Base-by-base conservation (phyloP, 2,113 vertebrate species). In the Gila orcuttii region DNA sequence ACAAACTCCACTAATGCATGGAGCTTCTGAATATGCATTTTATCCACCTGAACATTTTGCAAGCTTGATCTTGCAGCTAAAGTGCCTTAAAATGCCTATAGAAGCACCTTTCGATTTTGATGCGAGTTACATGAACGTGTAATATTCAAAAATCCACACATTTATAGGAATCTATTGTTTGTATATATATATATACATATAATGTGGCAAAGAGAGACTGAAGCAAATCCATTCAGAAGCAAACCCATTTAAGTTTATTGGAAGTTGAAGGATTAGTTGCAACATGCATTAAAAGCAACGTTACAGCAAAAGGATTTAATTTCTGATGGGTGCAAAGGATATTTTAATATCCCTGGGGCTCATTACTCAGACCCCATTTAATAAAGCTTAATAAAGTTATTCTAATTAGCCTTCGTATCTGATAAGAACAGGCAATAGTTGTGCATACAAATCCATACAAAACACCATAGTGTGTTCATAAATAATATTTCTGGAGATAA, bases 401-500 rank as follows among this genome's bases (percentile, higher is more conserved):
- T 82, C 80, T 36, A 82, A 82, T 82, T 69, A 55, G 45, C 45
- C n/a, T 52, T 55, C 6, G 6, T 64, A 55, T 69, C 80, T 33
- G 80, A 55, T 82, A 69, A 55, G 64, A 68, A 28, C 77, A 25
- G 33, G 52, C 57, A 64, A 52, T 25, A 62, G 57, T 31, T 19
- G 31, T 28, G 84, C 10, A 23, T 75, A 39, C 68, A 62, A 57
- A 74, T 42, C 64, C 55, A 71, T 75, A 33, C 45, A 52, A 80
- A 69, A 10, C 52, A 21, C 28, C 64, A 60, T 33, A 80, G 36
- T 28, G 69, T 50, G 73, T 82, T 82, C 85, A 82, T 86, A 79
- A 64, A 71, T 86, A 82, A 82, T 82, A 55, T 76, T 86, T 73
- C 85, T 75, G 81, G 50, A 28, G 69, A 86, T 82, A 86, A 77